A percentile compares a stretch with the other conserved stretches of the same genome.
Evolutionary conservation across 2,888 invertebrate species (phyloP).

Genomic region (Eurytoma californica): DNA sequence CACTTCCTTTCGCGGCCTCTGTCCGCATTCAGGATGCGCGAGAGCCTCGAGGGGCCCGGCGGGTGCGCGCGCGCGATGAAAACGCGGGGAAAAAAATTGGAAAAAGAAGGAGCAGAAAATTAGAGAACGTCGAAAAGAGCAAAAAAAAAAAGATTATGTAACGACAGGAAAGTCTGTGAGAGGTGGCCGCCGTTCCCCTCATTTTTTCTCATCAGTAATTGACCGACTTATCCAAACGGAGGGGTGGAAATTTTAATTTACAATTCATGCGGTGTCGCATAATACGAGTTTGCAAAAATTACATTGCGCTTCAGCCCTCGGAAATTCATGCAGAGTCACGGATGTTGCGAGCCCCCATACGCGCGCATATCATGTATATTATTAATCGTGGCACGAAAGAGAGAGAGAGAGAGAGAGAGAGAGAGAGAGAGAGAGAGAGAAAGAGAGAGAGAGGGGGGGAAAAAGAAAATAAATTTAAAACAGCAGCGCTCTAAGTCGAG

Average conservation of each 20-base stretch:
- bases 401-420: not conserved
- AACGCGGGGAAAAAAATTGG: not conserved
- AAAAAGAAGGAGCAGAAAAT: slow-evolving; percentile 15
- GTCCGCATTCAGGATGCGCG: slow-evolving; percentile 59
- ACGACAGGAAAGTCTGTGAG: not conserved
- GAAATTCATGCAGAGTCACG: slow-evolving; percentile 31
- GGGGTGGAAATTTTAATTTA: slow-evolving; percentile 36
- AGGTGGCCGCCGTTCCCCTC: not conserved
- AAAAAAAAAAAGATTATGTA: not conserved
- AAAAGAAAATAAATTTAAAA: slow-evolving; percentile 12
- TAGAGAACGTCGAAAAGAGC: not conserved
- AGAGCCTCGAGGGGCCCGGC: slow-evolving; percentile 8
- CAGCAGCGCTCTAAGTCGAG: not conserved
- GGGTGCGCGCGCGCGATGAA: not conserved
- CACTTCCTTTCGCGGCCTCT: slow-evolving; percentile 23
- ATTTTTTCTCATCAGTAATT: slow-evolving; percentile 21
- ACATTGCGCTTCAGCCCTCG: not conserved
- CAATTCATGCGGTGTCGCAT: slow-evolving; percentile 31
- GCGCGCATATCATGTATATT: slow-evolving; percentile 45
- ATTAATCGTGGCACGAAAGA: slow-evolving; percentile 22
- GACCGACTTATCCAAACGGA: slow-evolving; percentile 31
- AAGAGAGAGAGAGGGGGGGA: not conserved
- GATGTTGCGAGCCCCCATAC: slow-evolving; percentile 23
- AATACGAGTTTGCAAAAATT: slow-evolving; percentile 33
- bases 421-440: not conserved